Base-by-base conservation (phyloP, 1,140 invertebrate species). In the Lordiphosa mommai region DNA sequence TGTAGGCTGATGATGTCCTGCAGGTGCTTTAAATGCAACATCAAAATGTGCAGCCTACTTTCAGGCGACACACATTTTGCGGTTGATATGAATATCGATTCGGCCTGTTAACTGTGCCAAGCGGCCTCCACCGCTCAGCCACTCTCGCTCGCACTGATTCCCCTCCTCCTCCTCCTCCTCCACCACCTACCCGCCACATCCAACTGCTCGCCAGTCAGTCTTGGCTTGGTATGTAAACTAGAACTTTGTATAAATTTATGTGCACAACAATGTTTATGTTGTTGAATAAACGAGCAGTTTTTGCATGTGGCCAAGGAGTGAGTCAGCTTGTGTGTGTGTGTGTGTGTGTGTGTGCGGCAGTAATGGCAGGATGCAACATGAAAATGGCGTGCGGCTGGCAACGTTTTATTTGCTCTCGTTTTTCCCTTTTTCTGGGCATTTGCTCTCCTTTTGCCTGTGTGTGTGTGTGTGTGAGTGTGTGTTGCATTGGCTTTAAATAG, bases 231-330 rank as follows among this genome's bases (percentile, higher is more conserved):
- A 74, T 79, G 70, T 61, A 80, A 80, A 82, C 74, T 80, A 80
- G 74, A 82, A 80, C 74, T 80, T 80, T 82, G 74, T 80, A 80
- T 80, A 80, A 82, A 80, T 80, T 80, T 80, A 80, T 80, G 74
- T 82, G 74, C 71, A 82, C 74, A 80, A 80, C 76, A 80, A 82
- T 80, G 74, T 80, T 80, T 80, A 80, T 80, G 74, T 80, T 80
- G 76, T 80, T 80, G 76, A 80, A 80, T 82, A 80, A 80, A 82
- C 74, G 77, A 80, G 58, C 76, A 80, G 74, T 79, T 79, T 43
- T 74, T 82, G 70, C 72, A 77, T 76, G 72, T 61, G 72, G 61
- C 59, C 58, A 59, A 47, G 46, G 69, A 20, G 40, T 17, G 38
- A 20, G 10, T 20, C 38, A 23, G 23, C 17, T 6, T 40, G 37